Conservation (phyloP, 1,140 invertebrate genomes). For the Scaptomyza montana region DNA sequence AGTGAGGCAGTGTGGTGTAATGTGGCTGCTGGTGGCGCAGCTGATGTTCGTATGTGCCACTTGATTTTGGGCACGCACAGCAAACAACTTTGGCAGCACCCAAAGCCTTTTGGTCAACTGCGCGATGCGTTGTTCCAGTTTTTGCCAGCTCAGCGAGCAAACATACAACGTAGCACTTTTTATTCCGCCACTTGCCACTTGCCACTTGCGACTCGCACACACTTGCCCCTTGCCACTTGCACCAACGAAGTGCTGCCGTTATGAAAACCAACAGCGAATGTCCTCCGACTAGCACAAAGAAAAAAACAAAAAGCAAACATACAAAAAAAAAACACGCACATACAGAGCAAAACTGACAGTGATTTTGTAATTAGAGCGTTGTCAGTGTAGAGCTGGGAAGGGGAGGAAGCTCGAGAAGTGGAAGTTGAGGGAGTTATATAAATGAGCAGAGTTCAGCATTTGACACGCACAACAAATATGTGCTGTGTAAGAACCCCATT, state of each 20-base stretch:
- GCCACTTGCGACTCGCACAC: constrained; percentile 14
- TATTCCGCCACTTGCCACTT: constrained; percentile 7
- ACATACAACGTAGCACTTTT: constrained; percentile 66
- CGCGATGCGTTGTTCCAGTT: constrained; percentile 23
- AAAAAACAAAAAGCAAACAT: not conserved
- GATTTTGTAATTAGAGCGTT: constrained; percentile 68
- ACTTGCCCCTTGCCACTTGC: constrained; percentile 44
- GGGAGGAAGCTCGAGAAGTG: not conserved
- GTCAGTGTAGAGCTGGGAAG: constrained; percentile 9
- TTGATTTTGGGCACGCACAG: constrained; percentile 49
- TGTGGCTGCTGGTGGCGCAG: not conserved
- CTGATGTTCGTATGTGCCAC: constrained; percentile 15
- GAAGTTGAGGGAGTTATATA: constrained; percentile 13
- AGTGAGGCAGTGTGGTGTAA: no score
- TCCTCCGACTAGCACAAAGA: constrained; percentile 39
- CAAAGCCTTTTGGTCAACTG: constrained; percentile 54
- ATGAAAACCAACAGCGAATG: constrained; percentile 50
- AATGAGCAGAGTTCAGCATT: constrained; percentile 69
- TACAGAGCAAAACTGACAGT: constrained; percentile 34
- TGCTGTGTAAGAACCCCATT: not conserved
- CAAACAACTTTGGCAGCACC: constrained; percentile 30
- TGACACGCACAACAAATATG: constrained; percentile 70
- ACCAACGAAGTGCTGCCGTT: constrained; percentile 57
- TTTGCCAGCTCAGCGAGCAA: constrained; percentile 59
- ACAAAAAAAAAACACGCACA: not conserved